phyloP scores from a whole-genome alignment of 2,113 vertebrate species.

The Phaethornis superciliosus region DNA sequence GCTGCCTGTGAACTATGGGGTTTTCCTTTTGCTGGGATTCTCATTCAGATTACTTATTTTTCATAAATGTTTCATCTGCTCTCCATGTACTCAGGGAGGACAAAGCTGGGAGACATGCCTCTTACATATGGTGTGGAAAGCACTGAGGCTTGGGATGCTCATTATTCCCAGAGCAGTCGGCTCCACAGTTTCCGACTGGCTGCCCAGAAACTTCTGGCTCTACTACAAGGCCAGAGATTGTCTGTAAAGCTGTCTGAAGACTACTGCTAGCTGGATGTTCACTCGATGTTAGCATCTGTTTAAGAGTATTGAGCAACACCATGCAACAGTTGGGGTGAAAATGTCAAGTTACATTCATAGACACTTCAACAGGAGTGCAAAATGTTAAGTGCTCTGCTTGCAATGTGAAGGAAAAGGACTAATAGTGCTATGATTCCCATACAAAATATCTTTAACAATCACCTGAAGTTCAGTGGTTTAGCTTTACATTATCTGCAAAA shows the following conservation, averaged over 20 bases:
- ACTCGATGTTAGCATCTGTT: conserved; percentile 47
- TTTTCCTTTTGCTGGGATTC: conserved; percentile 19
- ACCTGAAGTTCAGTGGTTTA: background rate
- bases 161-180: background rate
- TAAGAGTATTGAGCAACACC: conserved; percentile 55
- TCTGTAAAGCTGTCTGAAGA: conserved; percentile 61
- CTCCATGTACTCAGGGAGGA: conserved; percentile 6
- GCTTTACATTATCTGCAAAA: background rate
- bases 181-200: background rate
- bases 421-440: background rate
- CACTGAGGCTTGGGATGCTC: background rate
- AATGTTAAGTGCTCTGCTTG: background rate
- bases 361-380: conserved; percentile 17
- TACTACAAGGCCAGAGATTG: conserved; percentile 42
- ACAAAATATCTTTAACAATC: background rate
- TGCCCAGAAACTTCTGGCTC: conserved; percentile 58
- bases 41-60: conserved; percentile 33
- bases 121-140: conserved; percentile 56
- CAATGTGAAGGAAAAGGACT: background rate
- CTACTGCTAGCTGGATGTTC: conserved; percentile 57
- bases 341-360: conserved; percentile 35
- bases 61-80: conserved; percentile 26
- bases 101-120: conserved; percentile 33
- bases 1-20: background rate
- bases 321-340: conserved; percentile 33